Percentiles rank a stretch among this genome's conserved stretches.
Evolutionary conservation across 2,888 invertebrate genomes (phyloP).

Genomic region (Mimumesa dahlbomi): DNA sequence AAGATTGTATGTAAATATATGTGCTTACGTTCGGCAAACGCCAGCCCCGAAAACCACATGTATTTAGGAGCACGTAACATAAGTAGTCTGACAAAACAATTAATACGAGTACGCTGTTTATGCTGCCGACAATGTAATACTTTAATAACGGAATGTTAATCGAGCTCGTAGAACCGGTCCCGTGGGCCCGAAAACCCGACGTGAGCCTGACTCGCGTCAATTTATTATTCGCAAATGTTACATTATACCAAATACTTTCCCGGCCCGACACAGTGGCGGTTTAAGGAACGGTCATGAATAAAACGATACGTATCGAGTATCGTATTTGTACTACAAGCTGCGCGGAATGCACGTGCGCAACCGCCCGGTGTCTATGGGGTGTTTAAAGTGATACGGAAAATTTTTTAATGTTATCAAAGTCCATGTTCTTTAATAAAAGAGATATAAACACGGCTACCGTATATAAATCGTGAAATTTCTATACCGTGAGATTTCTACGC

Average conservation of each 20-base stretch:
- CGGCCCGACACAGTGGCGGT: slow-evolving; percentile 47
- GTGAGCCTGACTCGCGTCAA: slow-evolving; percentile 3
- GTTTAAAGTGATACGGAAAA: too few species aligned
- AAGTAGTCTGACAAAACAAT: slow-evolving; percentile 36
- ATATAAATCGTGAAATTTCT: too few species aligned
- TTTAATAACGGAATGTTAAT: slow-evolving; percentile 54
- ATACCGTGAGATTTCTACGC: too few species aligned
- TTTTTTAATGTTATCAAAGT: too few species aligned
- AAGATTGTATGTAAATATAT: too few species aligned
- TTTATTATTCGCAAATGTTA: slow-evolving; percentile 53
- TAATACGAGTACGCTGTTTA: slow-evolving; percentile 16
- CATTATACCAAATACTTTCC: slow-evolving; percentile 46
- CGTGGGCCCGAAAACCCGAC: neutral
- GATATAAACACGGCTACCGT: too few species aligned
- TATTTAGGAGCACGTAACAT: too few species aligned
- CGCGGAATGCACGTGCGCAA: slow-evolving; percentile 38
- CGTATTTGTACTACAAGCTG: slow-evolving; percentile 44
- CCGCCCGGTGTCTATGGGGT: slow-evolving; percentile 36
- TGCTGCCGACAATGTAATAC: slow-evolving; percentile 40
- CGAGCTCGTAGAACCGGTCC: slow-evolving; percentile 46
- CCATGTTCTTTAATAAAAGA: too few species aligned
- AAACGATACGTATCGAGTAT: slow-evolving; percentile 51
- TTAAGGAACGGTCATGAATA: slow-evolving; percentile 53
- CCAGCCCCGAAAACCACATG: too few species aligned
- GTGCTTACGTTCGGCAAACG: too few species aligned